Percentiles rank a stretch among this genome's conserved stretches.
These are phyloP conservation scores for Mastacembelus armatus DNA, from an alignment of 2,797 vertebrate species.

Conservation along the genomic window DNA sequence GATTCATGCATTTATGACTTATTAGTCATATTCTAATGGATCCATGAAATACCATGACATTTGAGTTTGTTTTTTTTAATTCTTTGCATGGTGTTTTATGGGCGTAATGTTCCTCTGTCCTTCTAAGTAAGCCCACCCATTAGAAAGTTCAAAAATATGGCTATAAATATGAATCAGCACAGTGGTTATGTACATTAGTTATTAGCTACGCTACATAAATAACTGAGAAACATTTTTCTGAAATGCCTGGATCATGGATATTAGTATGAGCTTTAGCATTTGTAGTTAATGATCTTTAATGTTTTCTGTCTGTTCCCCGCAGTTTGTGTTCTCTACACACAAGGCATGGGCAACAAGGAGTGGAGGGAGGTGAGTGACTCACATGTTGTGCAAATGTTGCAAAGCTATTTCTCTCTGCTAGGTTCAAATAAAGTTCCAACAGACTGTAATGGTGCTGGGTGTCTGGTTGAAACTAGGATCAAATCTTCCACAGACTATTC, in stretches of 20 bases:
- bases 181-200: not conserved
- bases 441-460: no score
- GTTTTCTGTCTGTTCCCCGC: conserved; percentile 70
- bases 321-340: conserved; percentile 98
- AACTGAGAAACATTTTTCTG: not conserved
- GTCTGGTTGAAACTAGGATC: no score
- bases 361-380: conserved; percentile 93
- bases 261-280: not conserved
- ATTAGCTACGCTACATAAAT: not conserved
- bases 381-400: no score
- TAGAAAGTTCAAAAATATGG: not conserved
- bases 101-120: not conserved
- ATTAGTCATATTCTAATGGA: conserved; percentile 31
- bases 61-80: conserved; percentile 19
- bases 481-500: no score
- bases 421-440: no score
- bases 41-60: conserved; percentile 11
- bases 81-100: not conserved
- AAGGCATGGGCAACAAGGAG: conserved; percentile 97
- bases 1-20: conserved; percentile 9
- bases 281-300: not conserved
- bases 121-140: not conserved
- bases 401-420: no score
- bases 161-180: not conserved
- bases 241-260: not conserved